Conservation (phyloP, 2,113 vertebrate species). For the Aegotheles bennettii region DNA sequence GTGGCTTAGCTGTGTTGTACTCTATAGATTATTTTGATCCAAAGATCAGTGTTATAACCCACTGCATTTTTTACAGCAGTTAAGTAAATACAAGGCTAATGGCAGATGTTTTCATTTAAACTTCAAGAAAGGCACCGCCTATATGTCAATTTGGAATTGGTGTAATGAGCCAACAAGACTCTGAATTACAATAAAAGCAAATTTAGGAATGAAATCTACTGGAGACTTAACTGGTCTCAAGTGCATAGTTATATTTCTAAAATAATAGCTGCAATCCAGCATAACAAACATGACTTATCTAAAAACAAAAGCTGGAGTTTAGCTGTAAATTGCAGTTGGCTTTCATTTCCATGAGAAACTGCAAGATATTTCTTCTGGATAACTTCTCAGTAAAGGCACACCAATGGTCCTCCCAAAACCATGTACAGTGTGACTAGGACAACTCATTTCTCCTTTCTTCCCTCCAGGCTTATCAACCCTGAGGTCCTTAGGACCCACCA, state of each 20-base stretch:
- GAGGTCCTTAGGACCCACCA: background rate
- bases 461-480: background rate
- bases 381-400: background rate
- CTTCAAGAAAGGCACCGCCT: slow-evolving; percentile 28
- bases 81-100: slow-evolving; percentile 47
- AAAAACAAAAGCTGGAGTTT: slow-evolving; percentile 44
- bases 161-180: slow-evolving; percentile 34
- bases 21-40: background rate
- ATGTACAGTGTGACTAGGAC: background rate
- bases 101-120: slow-evolving; percentile 61
- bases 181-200: slow-evolving; percentile 39
- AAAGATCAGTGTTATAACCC: background rate
- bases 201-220: slow-evolving; percentile 40
- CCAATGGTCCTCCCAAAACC: background rate
- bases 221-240: slow-evolving; percentile 49
- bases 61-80: slow-evolving; percentile 23
- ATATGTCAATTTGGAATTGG: slow-evolving; percentile 4
- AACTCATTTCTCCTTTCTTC: background rate
- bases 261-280: slow-evolving; percentile 49
- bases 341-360: slow-evolving; percentile 45
- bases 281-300: slow-evolving; percentile 53
- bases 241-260: slow-evolving; percentile 45
- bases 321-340: background rate
- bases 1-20: background rate
- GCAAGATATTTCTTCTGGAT: background rate